Conservation (phyloP, 2,797 vertebrate species). For the Hyperoplus lanceolatus region DNA sequence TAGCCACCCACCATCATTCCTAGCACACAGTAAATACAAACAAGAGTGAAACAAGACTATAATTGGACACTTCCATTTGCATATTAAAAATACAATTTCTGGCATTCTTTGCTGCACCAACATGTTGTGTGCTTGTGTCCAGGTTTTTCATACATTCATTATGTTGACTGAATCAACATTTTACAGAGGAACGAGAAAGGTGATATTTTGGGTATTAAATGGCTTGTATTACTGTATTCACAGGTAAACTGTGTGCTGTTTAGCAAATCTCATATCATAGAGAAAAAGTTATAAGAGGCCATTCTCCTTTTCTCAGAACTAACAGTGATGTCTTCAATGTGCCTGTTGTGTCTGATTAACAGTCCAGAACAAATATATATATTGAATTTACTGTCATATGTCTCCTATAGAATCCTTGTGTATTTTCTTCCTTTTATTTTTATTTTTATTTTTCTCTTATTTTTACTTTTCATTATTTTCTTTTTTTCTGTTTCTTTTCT, state of each 20-base stretch:
- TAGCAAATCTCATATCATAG: not conserved
- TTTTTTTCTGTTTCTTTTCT: too few relatives aligned
- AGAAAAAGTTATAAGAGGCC: too few relatives aligned
- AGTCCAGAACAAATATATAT: not conserved
- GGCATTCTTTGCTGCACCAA: too few relatives aligned
- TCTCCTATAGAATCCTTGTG: too few relatives aligned
- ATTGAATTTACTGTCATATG: not conserved
- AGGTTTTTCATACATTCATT: too few relatives aligned
- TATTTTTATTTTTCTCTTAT: too few relatives aligned
- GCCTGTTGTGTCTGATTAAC: not conserved
- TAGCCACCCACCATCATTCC: conserved; percentile 89
- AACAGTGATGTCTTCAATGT: not conserved
- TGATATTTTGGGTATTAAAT: not conserved
- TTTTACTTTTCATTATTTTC: too few relatives aligned
- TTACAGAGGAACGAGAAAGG: not conserved
- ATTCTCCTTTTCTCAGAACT: too few relatives aligned
- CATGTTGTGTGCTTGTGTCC: too few relatives aligned
- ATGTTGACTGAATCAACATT: too few relatives aligned
- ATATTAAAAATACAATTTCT: not conserved
- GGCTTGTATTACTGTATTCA: not conserved
- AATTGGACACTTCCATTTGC: not conserved
- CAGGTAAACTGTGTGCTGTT: not conserved
- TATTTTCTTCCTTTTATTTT: too few relatives aligned
- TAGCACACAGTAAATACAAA: conserved; percentile 32
- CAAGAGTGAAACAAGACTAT: not conserved